A percentile compares a stretch with the other conserved stretches of the same genome.
These are phyloP conservation scores for Eupelmus urozonus DNA, from an alignment of 2,888 invertebrate species.

Conservation along the genomic window DNA sequence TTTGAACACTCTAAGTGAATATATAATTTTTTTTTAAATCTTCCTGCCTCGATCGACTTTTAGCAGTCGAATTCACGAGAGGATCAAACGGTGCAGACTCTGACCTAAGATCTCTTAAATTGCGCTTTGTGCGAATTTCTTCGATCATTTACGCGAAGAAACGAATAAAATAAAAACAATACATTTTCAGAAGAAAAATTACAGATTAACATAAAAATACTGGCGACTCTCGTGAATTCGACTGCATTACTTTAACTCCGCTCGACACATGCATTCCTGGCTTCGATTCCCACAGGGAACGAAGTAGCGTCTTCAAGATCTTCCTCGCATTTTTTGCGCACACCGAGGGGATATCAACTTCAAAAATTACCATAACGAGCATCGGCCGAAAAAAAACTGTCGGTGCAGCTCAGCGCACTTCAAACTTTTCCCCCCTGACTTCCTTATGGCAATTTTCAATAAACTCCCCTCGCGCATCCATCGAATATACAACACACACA, in stretches of 20 bases:
- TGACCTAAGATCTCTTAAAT: neutral
- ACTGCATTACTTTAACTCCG: conserved; percentile 20
- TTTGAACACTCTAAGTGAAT: conserved; percentile 57
- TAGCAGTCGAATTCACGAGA: conserved; percentile 46
- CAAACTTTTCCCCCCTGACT: neutral
- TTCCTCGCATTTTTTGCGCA: neutral
- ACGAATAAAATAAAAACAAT: conserved; percentile 10
- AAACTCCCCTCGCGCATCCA: neutral
- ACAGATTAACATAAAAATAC: neutral
- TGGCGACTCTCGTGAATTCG: conserved; percentile 26
- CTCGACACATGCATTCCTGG: neutral
- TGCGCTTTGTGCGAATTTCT: conserved; percentile 46
- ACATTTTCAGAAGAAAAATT: neutral
- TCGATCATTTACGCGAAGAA: neutral
- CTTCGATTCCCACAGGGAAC: conserved; percentile 54
- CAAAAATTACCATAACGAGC: conserved; percentile 11
- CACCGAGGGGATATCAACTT: neutral
- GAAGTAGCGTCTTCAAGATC: conserved; percentile 28
- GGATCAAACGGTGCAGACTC: neutral
- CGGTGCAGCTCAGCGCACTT: neutral
- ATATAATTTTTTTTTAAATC: conserved; percentile 36
- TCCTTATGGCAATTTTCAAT: conserved; percentile 11
- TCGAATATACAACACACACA: neutral
- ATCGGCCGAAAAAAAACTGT: neutral
- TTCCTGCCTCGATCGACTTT: neutral